Evolutionary conservation across 2,113 vertebrate genomes (phyloP), one percentile per base, ranked within the genome.

Genomic region (Felis catus): DNA sequence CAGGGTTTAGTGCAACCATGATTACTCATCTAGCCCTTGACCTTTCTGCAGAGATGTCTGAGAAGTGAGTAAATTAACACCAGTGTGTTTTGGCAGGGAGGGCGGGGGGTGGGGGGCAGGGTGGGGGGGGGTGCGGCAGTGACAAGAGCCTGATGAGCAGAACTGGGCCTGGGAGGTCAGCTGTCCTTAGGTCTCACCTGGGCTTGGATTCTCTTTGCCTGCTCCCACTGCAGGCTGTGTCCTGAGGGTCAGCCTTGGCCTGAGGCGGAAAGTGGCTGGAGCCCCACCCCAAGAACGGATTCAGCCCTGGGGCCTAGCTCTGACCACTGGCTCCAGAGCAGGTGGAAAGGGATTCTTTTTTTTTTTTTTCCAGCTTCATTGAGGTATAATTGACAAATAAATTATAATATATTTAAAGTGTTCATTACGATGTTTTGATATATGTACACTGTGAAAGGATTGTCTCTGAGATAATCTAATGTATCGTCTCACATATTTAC

Each of bases 1-100:
- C 5, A 93, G 88, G 68, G 1, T 0, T 97, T 91, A 84, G 85
- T 58, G 87, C 89, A 95, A 65, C 83, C 48, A 7, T n/a, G 63
- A 97, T 94, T 86, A 89, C 12, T 92, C 86, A 65, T 66, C 25
- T 45, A 80, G 79, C 87, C 93, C 74, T 94, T 97, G 96, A 92
- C 95, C 95, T 97, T 97, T 95, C 74, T 73, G 18, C 0, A 0
- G 92, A 92, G 96, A 78, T 0, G 15, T 68, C 91, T 94, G 36
- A 92, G 79, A 96, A 68, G 48, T 48, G 51, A 95, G 87, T 84
- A 80, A 95, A 96, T 93, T 83, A 95, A 78, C 58, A 89, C 15
- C 73, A 33, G 51, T 3, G 0, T 21, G 45, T 45, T 45, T 45
- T 1, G 45, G 7, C 45, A 9, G 45, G 45, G 45, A 9, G 45